Evolutionary conservation across 1,140 invertebrate genomes (phyloP).

Genomic region (Drosophila ananassae): DNA sequence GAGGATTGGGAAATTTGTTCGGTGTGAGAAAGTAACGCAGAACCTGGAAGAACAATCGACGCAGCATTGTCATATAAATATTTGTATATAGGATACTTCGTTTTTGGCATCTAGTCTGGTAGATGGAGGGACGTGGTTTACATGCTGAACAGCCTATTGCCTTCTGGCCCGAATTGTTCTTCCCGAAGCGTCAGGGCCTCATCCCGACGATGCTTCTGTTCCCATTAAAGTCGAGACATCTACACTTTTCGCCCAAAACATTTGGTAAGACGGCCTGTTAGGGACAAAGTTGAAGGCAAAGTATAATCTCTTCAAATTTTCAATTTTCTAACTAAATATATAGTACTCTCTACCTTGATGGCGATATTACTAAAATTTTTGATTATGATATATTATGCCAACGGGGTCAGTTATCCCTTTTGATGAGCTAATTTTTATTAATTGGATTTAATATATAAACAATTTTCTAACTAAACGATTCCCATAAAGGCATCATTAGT

Average conservation of each 20-base stretch:
- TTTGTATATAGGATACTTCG: conserved; percentile 32
- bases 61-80: conserved; percentile 11
- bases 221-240: no score
- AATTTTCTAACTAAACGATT: conserved; percentile 27
- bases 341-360: no score
- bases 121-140: conserved; percentile 34
- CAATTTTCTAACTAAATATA: not conserved
- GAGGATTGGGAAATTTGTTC: conserved; percentile 8
- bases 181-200: not conserved
- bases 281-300: conserved; percentile 3
- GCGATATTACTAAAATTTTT: not conserved
- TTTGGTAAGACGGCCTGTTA: conserved; percentile 1
- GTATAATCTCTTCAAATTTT: not conserved
- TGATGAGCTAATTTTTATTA: not conserved
- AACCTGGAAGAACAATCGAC: conserved; percentile 58
- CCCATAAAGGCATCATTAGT: conserved; percentile 2
- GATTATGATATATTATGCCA: conserved; percentile 9
- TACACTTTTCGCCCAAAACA: not conserved
- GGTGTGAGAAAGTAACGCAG: conserved; percentile 22
- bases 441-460: conserved; percentile 1
- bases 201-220: not conserved
- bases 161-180: conserved; percentile 37
- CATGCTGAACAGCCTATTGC: conserved; percentile 7
- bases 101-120: conserved; percentile 33
- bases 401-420: conserved; percentile 10